Percentiles rank a stretch among this genome's conserved stretches.
Conservation (phyloP, 2,797 vertebrate genomes). For the Loris lydekkerianus region DNA sequence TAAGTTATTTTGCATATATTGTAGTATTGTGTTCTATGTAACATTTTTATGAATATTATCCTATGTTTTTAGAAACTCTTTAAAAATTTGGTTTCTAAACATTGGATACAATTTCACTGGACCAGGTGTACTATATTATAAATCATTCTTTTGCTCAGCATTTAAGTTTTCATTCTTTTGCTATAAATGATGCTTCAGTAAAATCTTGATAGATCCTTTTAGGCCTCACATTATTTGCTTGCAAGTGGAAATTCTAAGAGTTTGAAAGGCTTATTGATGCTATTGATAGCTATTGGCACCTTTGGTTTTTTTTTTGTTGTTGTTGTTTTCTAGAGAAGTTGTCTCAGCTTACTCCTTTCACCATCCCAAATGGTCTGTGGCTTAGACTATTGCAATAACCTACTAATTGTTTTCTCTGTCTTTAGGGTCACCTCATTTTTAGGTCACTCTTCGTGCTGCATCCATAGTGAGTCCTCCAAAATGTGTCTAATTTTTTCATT, state of each 20-base stretch:
- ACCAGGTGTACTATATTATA: conserved; percentile 17
- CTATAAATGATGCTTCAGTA: conserved; percentile 11
- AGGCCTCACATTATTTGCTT: conserved; percentile 4
- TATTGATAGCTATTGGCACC: not conserved
- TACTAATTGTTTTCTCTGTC: not conserved
- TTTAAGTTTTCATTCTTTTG: conserved; percentile 31
- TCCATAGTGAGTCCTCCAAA: not conserved
- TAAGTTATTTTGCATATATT: conserved; percentile 17
- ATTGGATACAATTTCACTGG: not conserved
- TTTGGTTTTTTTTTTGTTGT: not conserved
- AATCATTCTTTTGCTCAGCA: conserved; percentile 31
- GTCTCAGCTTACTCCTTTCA: not conserved
- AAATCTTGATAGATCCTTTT: not conserved
- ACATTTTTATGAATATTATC: conserved; percentile 12
- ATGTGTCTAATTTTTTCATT: not conserved
- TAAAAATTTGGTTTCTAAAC: not conserved
- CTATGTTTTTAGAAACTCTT: conserved; percentile 25
- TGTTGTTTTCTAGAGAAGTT: not conserved
- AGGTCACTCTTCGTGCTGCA: not conserved
- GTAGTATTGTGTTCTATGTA: not conserved
- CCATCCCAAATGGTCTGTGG: not conserved
- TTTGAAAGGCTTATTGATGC: not conserved
- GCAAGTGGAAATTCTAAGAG: conserved; percentile 15
- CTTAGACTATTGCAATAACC: not conserved
- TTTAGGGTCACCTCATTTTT: not conserved